phyloP scores from a whole-genome alignment of 2,888 invertebrate species.

The Druceiella hillmani region DNA sequence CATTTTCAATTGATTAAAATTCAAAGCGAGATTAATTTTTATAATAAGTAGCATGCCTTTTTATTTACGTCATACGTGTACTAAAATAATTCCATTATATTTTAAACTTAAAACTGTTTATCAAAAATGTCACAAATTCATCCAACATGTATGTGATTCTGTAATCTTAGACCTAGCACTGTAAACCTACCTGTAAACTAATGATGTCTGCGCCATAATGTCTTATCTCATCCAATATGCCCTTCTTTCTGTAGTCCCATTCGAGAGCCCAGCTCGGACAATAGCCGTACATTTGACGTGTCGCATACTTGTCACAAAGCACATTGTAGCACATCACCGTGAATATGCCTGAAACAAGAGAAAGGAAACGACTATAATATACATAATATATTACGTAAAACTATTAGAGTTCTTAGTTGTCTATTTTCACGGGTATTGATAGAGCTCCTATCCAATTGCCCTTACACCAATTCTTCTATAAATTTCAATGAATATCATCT shows the following conservation, averaged over 20 bases:
- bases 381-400: constrained; percentile 4
- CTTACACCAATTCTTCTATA: too few species aligned
- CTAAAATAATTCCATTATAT: too few species aligned
- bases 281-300: constrained; percentile 97
- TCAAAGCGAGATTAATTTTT: too few species aligned
- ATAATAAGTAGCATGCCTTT: too few species aligned
- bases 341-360: constrained; percentile 71
- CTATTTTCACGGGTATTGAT: background rate
- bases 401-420: background rate
- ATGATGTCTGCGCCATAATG: constrained; percentile 97
- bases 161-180: too few species aligned
- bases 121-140: too few species aligned
- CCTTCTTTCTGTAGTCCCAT: constrained; percentile 98
- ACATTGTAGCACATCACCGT: constrained; percentile 99
- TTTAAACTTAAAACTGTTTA: too few species aligned
- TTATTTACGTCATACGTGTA: too few species aligned
- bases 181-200: constrained; percentile 58
- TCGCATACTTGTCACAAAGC: constrained; percentile 98
- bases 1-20: too few species aligned
- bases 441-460: too few species aligned
- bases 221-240: constrained; percentile 93
- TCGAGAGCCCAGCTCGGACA: constrained; percentile 98
- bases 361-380: constrained; percentile 15
- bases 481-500: background rate
- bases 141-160: too few species aligned